These are phyloP conservation scores for Pteromalus puparum DNA, from an alignment of 1,140 invertebrate species.

Conservation along the genomic window DNA sequence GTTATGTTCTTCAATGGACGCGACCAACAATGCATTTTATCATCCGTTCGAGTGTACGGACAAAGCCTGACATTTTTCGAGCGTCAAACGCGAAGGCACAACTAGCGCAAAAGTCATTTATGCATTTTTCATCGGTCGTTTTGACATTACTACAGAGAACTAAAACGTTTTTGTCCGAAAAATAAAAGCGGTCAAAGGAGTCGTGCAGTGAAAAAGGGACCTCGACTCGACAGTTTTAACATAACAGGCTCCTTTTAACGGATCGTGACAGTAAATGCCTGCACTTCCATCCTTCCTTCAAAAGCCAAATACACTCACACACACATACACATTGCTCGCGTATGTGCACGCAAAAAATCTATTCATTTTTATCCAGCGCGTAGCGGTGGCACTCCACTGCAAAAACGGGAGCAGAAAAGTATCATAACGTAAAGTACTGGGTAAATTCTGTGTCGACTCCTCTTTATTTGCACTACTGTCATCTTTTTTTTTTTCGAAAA, in stretches of 20 bases:
- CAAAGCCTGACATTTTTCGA: no score
- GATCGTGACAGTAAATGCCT: conserved; percentile 23
- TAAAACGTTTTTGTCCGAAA: not conserved
- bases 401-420: not conserved
- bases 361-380: conserved; percentile 15
- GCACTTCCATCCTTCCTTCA: conserved; percentile 4
- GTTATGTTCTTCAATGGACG: no score
- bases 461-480: not conserved
- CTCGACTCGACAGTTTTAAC: not conserved
- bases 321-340: no score
- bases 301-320: conserved; percentile 11
- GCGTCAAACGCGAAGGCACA: not conserved
- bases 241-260: conserved; percentile 28
- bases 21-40: no score
- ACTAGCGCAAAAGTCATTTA: not conserved
- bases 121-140: not conserved
- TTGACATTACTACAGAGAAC: not conserved
- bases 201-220: not conserved
- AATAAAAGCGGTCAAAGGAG: not conserved
- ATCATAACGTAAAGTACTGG: not conserved
- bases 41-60: no score
- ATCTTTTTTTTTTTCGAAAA: no score
- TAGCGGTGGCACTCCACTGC: not conserved
- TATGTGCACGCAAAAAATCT: not conserved
- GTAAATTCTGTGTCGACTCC: conserved; percentile 1